Base-by-base conservation (phyloP, 2,888 invertebrate species). In the Callyntrura sp. region DNA sequence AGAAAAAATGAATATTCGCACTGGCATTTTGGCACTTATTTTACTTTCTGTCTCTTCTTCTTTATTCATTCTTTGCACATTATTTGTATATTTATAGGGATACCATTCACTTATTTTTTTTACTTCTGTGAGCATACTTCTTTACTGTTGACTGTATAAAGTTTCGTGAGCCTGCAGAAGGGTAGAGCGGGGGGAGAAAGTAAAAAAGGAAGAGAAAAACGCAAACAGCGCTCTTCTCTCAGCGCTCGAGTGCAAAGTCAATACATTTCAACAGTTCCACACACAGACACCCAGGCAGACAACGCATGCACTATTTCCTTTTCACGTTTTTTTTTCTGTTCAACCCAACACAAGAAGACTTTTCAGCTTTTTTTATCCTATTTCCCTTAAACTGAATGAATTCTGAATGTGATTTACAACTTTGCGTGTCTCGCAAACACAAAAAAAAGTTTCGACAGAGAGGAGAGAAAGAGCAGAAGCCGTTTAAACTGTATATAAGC, bases 401-500 rank as follows among this genome's bases (percentile, higher is more conserved):
- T 70, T 43, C 43, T 70, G 70, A 70, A 70, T 70, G 70, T 70
- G 70, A 70, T 70, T 70, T 70, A 70, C 70, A 70, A 45, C 70
- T 70, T 70, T 70, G 70, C 70, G 70, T 70, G 70, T 70, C 70
- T 70, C 17, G 70, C 70, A 70, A 70, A 70, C 70, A 70, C 70
- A 70, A 70, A 70, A 65, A 60, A 70, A 70, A 70, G 43, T 70
- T 70, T 70, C 70, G 70, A 43, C 70, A 65, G 28, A 65, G 28
- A 35, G 20, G 25, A 25, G 17, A 70, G n/a, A 70, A 65, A 12
- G 9, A 70, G 70, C 43, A 43, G 43, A 17, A 70, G 35, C 17
- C 6, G 43, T 70, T 43, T 43, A 11, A 35, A 17, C 43, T 60
- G 8, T 60, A 11, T 51, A 14, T 14, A 51, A n/a, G 35, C 35